Base-by-base conservation (phyloP, 2,113 vertebrate species). In the Rhabdornis inornatus region DNA sequence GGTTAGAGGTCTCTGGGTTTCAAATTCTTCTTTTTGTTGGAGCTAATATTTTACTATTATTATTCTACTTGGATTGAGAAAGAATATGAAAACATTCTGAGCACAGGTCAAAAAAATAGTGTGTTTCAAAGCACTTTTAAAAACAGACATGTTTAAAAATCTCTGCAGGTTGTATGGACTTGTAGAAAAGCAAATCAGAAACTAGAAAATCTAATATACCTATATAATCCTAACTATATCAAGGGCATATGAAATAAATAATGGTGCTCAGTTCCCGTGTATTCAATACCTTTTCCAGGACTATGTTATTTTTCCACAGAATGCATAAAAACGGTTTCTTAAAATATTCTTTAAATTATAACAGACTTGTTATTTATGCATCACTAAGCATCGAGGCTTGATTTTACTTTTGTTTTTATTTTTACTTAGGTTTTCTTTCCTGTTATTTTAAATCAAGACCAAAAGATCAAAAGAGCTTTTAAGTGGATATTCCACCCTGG, bases 401-500 rank as follows among this genome's bases (percentile, higher is more conserved):
- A 92, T 97, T 97, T 97, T 92, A 87, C 64, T 87, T 55, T 50
- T 57, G 6, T 1, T 65, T 45, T 47, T 49, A 15, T 22, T 80
- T 61, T 96, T 83, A 33, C 47, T 94, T 92, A 90, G 71, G 31
- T 3, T 22, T 80, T 50, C 96, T 93, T 94, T 71, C 20, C 82
- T 76, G 57, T 95, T 95, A 87, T 92, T 97, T 98, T 95, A 97
- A 97, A 97, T 97, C 70, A 97, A 96, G 66, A 24, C 87, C 81
- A 77, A 89, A 96, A 96, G 55, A 96, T 96, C 37, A 94, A 97
- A 96, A 87, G 45, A 91, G 33, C 44, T 94, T 96, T 97, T 91
- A 96, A 92, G 77, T 49, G 70, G 89, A 81, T 90, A 91, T 90
- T 96, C 94, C 90, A 55, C 89, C 87, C 86, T 87, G 90, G 33